Conservation (phyloP, 1,140 invertebrate species). For the Daktulosphaira vitifoliae region DNA sequence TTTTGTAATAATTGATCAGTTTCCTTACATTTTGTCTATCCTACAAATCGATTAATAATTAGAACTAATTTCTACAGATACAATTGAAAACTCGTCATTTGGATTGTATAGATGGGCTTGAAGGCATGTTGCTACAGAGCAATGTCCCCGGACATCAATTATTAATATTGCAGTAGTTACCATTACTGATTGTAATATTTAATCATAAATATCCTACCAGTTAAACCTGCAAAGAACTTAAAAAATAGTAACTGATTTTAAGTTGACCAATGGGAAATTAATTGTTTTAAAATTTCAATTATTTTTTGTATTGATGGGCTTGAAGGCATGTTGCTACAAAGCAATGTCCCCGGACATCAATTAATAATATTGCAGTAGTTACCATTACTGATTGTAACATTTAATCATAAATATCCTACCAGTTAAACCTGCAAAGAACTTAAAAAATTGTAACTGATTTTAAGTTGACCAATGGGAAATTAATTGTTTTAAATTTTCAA, state of each 20-base stretch:
- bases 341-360: conserved; percentile 22
- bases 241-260: no score
- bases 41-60: no score
- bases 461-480: no score
- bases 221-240: no score
- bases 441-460: no score
- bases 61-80: no score
- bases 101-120: conserved; percentile 23
- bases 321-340: conserved; percentile 15
- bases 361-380: conserved; percentile 7
- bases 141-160: conserved; percentile 24
- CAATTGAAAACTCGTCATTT: no score
- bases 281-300: neutral
- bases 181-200: conserved; percentile 10
- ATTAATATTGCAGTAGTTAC: conserved; percentile 19
- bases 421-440: no score
- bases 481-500: neutral
- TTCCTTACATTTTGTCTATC: no score
- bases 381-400: conserved; percentile 8
- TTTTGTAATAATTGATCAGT: no score
- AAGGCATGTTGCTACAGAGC: conserved; percentile 11
- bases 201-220: neutral
- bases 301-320: conserved; percentile 1
- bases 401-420: neutral
- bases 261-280: conserved; percentile 7